Evolutionary conservation across 1,140 invertebrate genomes (phyloP), one percentile per base, ranked within the genome.

Genomic region (Tetramorium simillimum): DNA sequence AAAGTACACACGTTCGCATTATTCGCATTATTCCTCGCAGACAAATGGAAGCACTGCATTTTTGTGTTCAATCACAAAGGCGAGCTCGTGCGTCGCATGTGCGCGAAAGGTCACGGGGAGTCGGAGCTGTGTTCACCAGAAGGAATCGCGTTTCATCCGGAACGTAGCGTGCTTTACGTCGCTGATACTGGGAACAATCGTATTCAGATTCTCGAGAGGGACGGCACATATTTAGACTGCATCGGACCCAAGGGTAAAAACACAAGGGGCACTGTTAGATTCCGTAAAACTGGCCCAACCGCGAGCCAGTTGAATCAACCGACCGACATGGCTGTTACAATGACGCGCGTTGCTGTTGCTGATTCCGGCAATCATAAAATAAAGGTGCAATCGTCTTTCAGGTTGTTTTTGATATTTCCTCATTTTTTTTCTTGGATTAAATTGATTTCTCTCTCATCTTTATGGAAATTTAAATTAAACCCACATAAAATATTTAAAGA

Each of bases 181-280:
- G 97, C 97, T 76, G 97, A 98, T 93, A 97, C 97, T 87, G 97
- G 97, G 56, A 97, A 97, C 90, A 96, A 97, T 91, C 95, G 97
- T 82, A 94, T 97, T 16, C 95, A 97, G 92, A 94, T 95, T 76
- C 37, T 91, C 56, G 88, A 88, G 73, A 85, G 49, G 4, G 70
- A 88, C 12, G 91, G 90, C 24, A 60, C 85, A 0, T 87, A 81
- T 43, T 46, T 86, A 40, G 90, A 87, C 18, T 73, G 69, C 24
- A 89, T 92, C 28, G 92, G 91, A 14, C 67, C 90, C 0, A 86
- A 21, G 1, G 67, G 70, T 24, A 90, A 70, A 46, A 43, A 37
- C 0, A 69, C 80, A 51, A 86, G 28, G 0, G 49, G 76, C 21
- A 62, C 72, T 1, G 73, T 78, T 0, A 84, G 51, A 73, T 77